Conservation (phyloP, 2,113 vertebrate genomes). For the Nesoenas mayeri region DNA sequence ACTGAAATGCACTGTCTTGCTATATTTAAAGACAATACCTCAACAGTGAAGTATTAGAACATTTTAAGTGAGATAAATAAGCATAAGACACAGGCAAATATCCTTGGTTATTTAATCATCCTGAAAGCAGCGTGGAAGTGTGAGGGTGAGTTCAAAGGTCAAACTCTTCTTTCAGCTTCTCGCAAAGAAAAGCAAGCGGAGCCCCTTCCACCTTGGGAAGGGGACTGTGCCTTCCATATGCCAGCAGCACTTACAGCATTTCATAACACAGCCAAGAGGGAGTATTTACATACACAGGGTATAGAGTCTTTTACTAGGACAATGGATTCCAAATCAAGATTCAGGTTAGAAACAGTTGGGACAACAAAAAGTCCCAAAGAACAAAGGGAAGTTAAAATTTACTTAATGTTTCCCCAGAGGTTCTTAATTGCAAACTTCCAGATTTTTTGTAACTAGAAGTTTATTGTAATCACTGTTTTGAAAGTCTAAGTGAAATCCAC, state of each 20-base stretch:
- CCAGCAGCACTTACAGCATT: constrained; percentile 21
- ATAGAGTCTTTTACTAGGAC: not conserved
- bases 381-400: constrained; percentile 52
- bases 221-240: constrained; percentile 35
- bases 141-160: constrained; percentile 71
- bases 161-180: constrained; percentile 74
- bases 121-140: constrained; percentile 67
- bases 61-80: constrained; percentile 61
- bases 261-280: constrained; percentile 39
- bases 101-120: constrained; percentile 73
- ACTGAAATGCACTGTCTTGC: constrained; percentile 51
- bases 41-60: constrained; percentile 64
- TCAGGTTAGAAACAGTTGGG: constrained; percentile 7
- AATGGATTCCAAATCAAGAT: not conserved
- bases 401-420: constrained; percentile 14
- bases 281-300: constrained; percentile 16
- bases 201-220: constrained; percentile 54
- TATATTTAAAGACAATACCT: constrained; percentile 63
- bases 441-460: constrained; percentile 32
- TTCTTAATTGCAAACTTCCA: constrained; percentile 23
- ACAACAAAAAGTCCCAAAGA: constrained; percentile 8
- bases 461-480: constrained; percentile 40
- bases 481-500: constrained; percentile 39
- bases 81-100: constrained; percentile 57
- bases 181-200: constrained; percentile 65